Evolutionary conservation across 2,888 invertebrate species (phyloP).

Genomic region (Amiota mariae): DNA sequence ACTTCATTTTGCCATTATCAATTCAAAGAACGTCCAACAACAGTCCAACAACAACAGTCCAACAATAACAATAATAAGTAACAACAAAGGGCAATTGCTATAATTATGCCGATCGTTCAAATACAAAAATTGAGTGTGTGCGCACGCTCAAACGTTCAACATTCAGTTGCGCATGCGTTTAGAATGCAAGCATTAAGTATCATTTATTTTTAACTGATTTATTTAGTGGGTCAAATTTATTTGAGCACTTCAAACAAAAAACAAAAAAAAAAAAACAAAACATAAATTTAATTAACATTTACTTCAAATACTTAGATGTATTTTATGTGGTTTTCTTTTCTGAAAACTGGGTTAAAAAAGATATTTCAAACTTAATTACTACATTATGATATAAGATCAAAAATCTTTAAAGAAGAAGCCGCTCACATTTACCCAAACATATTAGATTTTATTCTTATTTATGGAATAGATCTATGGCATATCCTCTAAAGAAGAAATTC

Average conservation of each 20-base stretch:
- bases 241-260: slow-evolving; percentile 22
- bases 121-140: background rate
- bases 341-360: too few relatives aligned
- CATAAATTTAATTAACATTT: background rate
- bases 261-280: slow-evolving; percentile 32
- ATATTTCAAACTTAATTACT: too few relatives aligned
- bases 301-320: background rate
- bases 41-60: background rate
- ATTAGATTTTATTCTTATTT: too few relatives aligned
- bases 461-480: too few relatives aligned
- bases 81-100: slow-evolving; percentile 35
- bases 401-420: background rate
- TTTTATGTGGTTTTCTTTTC: too few relatives aligned
- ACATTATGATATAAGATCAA: too few relatives aligned
- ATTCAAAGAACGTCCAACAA: slow-evolving; percentile 19
- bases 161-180: slow-evolving; percentile 12
- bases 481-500: too few relatives aligned
- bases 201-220: too few relatives aligned
- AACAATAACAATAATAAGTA: background rate
- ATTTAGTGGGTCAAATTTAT: slow-evolving; percentile 3
- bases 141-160: background rate
- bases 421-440: too few relatives aligned
- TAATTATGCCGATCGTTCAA: background rate
- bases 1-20: slow-evolving; percentile 17
- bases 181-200: slow-evolving; percentile 7